Base-by-base conservation (phyloP, 1,140 invertebrate species). In the Zaprionus nigranus region DNA sequence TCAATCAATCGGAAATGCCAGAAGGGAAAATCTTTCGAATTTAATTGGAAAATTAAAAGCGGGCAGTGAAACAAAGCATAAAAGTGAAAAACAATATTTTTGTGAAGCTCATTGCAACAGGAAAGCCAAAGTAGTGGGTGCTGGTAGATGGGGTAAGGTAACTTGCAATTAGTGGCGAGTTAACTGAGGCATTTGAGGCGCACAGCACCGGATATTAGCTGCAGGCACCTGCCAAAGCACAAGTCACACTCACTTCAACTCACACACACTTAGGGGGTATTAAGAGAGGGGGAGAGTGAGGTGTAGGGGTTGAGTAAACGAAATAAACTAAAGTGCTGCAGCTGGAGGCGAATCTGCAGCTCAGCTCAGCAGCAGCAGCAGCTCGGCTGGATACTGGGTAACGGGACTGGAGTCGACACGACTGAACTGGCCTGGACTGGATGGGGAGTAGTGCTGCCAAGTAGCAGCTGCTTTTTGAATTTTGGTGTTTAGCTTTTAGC, bases 401-500 rank as follows among this genome's bases (percentile, higher is more conserved):
- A 40, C 38, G 30, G 30, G 40, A 46, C 6, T 17, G n/a, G n/a
- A 17, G 5, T 17, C n/a, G n/a, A n/a, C 40, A n/a, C 7, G 40
- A 17, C 40, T 40, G 15, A 6, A n/a, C 38, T 5, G 40, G 40
- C 5, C 2, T 7, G 15, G 5, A n/a, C 38, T 40, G 15, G 1
- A 6, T 49, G 17, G 62, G 34, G 24, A n/a, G 36, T 65, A n/a
- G 36, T 65, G 51, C 56, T 54, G 34, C 22, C 51, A 69, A 57
- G 85, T 69, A 82, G 76, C 85, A 90, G 85, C 85, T 90, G 85
- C 79, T 90, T 90, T 90, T 85, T 85, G 85, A 90, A 82, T 90
- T 90, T 90, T 73, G 85, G 82, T 90, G 81, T 90, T 90, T 90
- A 90, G 85, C 85, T 90, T 90, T 90, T 90, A 90, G 86, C 85